Evolutionary conservation across 2,113 vertebrate species (phyloP).

Genomic region (Microtus pennsylvanicus): DNA sequence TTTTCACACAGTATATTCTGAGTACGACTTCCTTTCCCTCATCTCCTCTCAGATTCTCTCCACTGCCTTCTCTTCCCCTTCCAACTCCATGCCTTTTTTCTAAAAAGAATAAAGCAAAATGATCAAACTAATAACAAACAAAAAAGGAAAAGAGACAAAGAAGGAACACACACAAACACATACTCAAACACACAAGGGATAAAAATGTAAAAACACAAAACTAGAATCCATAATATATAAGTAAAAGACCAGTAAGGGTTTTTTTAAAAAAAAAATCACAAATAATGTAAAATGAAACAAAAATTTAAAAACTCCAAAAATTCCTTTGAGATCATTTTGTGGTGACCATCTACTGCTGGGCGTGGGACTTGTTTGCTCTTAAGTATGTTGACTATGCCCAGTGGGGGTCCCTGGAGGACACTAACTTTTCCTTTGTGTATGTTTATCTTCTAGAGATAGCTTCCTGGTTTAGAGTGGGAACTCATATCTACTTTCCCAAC

Average conservation of each 20-base stretch:
- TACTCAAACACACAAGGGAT: not conserved
- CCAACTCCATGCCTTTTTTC: not conserved
- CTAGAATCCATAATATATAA: not conserved
- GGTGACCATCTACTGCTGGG: not conserved
- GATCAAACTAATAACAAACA: not conserved
- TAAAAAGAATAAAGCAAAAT: not conserved
- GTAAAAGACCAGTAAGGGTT: not conserved
- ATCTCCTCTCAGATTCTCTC: not conserved
- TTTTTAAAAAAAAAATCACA: not conserved
- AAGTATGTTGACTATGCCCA: not conserved
- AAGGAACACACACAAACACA: not conserved
- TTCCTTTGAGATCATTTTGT: not conserved
- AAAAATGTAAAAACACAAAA: not conserved
- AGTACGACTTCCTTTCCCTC: not conserved
- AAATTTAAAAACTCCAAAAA: not conserved
- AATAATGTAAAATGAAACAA: not conserved
- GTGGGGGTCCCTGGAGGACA: not conserved
- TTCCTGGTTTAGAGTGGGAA: too few relatives aligned
- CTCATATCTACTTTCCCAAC: not conserved
- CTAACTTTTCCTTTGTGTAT: not conserved
- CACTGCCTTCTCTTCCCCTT: not conserved
- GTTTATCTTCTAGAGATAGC: not conserved
- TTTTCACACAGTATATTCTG: not conserved
- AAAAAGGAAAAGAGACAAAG: not conserved
- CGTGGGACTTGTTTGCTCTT: fast-evolving